phyloP scores from a whole-genome alignment of 2,888 invertebrate genomes.

The Ichneumoninae sp. region DNA sequence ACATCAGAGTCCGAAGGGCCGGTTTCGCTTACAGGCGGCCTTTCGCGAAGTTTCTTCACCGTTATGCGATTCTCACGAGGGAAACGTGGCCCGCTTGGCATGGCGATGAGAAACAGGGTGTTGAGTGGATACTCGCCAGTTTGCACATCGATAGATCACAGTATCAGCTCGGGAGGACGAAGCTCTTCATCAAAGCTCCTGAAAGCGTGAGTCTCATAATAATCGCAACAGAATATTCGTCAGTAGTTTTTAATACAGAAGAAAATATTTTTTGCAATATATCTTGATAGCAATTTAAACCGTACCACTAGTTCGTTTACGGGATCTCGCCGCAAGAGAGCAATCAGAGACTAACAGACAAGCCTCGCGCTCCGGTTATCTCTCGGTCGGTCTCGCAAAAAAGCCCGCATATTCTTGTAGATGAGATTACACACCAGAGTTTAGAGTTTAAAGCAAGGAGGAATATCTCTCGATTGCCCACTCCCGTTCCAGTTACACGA shows the following conservation, averaged over 20 bases:
- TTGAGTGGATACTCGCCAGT: slow-evolving; percentile 86
- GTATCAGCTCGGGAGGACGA: slow-evolving; percentile 88
- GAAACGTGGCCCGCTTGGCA: slow-evolving; percentile 88
- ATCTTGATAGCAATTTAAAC: not conserved
- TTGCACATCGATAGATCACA: slow-evolving; percentile 87
- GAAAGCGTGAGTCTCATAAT: slow-evolving; percentile 85
- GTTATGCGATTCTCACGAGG: slow-evolving; percentile 88
- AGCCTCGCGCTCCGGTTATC: slow-evolving; percentile 40
- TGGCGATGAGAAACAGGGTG: slow-evolving; percentile 85
- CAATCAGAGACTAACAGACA: slow-evolving; percentile 32
- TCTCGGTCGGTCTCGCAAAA: slow-evolving; percentile 15
- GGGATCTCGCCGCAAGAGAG: not conserved
- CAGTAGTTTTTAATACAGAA: not conserved
- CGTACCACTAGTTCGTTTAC: no score
- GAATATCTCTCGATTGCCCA: slow-evolving; percentile 4
- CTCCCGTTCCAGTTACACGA: slow-evolving; percentile 48
- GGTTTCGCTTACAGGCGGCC: slow-evolving; percentile 88
- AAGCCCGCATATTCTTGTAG: slow-evolving; percentile 23
- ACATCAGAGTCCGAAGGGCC: slow-evolving; percentile 88
- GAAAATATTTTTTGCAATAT: not conserved
- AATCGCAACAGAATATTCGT: not conserved
- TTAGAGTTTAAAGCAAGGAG: slow-evolving; percentile 5
- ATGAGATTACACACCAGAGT: slow-evolving; percentile 14
- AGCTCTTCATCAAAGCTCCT: slow-evolving; percentile 89
- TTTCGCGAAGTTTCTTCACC: slow-evolving; percentile 87